These are phyloP conservation scores for Leptinotarsa peninsularis DNA, from an alignment of 2,888 invertebrate genomes.

Conservation along the genomic window DNA sequence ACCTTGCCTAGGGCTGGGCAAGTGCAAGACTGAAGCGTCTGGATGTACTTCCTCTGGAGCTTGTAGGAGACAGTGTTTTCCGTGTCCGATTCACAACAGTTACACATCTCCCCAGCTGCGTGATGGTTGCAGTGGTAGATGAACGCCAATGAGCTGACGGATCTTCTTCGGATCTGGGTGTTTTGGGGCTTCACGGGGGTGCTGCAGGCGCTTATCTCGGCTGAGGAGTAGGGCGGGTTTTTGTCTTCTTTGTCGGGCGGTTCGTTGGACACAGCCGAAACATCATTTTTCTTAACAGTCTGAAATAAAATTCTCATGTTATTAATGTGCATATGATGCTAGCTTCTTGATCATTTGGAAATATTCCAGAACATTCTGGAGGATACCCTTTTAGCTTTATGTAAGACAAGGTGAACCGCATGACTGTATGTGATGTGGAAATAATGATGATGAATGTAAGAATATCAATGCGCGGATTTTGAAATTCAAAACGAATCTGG, in stretches of 20 bases:
- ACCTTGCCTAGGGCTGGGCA: slow-evolving; percentile 36
- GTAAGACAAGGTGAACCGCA: no score
- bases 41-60: slow-evolving; percentile 65
- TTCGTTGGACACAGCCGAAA: slow-evolving; percentile 47
- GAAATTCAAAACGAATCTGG: no score
- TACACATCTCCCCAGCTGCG: slow-evolving; percentile 66
- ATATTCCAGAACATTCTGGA: no score
- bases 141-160: slow-evolving; percentile 66
- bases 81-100: slow-evolving; percentile 66
- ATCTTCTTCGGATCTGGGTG: slow-evolving; percentile 64
- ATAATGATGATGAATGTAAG: no score
- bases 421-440: no score
- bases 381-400: no score
- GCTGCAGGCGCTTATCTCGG: slow-evolving; percentile 60
- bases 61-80: slow-evolving; percentile 65
- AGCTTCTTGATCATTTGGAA: no score
- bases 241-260: slow-evolving; percentile 54
- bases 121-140: slow-evolving; percentile 67
- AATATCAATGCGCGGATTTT: no score
- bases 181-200: slow-evolving; percentile 66
- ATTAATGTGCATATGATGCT: not conserved
- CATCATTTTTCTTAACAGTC: slow-evolving; percentile 42
- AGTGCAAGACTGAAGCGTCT: slow-evolving; percentile 60
- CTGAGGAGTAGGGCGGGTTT: slow-evolving; percentile 45
- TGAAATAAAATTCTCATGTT: slow-evolving; percentile 32